Evolutionary conservation across 2,797 vertebrate genomes (phyloP), one percentile per base, ranked within the genome.

Genomic region (Cossypha heuglini): DNA sequence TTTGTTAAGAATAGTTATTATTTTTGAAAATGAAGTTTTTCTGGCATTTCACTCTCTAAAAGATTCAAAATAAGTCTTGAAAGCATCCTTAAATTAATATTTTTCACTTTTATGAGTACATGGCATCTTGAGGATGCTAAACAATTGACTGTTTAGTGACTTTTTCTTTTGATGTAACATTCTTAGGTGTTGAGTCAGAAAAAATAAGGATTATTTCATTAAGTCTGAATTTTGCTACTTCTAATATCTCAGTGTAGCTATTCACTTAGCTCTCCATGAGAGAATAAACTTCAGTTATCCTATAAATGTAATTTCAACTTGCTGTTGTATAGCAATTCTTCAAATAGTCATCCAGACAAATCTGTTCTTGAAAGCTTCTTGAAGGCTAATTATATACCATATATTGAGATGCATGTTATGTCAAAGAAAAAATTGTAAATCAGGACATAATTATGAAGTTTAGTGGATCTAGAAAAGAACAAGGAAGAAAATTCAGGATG

Each of bases 341-440:
- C 38, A 78, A 55, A 62, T 75, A 54, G 49, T 93, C 76, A 67
- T 79, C 26, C 59, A 52, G 54, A 72, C 42, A 73, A 84, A 84
- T 86, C 26, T 90, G 21, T 89, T 91, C 52, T 57, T 86, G 88
- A 93, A 82, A 88, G 33, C 26, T 90, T 81, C 73, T 72, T 78
- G 86, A 93, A 81, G 51, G 62, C 59, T 93, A 86, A 88, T 94
- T 84, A 31, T 48, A 9, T 86, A 49, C 66, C 11, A 33, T 79
- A 35, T 68, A 82, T 48, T 81, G 62, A 89, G 71, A 48, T 85
- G 49, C 19, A 52, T 76, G 42, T 62, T 86, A 57, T 4, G 0
- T 54, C 2, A 2, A 42, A 79, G 46, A 68, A 83, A 68, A 77
- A 62, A 81, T 28, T 8, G 5, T 84, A 81, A 74, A 85, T 82